These are phyloP conservation scores for Aplocera efformata DNA, from an alignment of 2,888 invertebrate genomes.

Conservation along the genomic window DNA sequence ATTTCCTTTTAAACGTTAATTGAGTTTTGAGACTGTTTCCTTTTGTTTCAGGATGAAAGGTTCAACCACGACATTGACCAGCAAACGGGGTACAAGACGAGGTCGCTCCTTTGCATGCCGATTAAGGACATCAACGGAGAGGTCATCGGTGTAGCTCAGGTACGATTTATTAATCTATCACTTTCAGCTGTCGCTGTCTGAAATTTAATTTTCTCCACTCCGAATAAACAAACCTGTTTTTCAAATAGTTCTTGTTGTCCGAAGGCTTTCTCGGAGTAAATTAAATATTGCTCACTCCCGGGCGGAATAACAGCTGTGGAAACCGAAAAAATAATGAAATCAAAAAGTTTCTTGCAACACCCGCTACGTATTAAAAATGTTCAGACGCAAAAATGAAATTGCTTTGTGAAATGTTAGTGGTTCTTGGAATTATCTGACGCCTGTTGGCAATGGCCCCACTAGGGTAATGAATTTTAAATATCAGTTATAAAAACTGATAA, in stretches of 20 bases:
- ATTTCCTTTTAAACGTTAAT: neutral
- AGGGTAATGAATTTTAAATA: constrained; percentile 29
- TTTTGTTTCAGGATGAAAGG: constrained; percentile 78
- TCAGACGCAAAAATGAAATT: constrained; percentile 40
- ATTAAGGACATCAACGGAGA: constrained; percentile 97
- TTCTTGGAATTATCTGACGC: constrained; percentile 37
- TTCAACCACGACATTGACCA: constrained; percentile 97
- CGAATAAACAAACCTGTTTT: constrained; percentile 9
- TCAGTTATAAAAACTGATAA: constrained; percentile 27
- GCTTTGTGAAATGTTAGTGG: constrained; percentile 34
- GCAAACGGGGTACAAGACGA: constrained; percentile 95
- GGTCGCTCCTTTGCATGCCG: constrained; percentile 96
- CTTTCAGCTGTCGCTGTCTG: neutral
- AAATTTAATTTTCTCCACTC: constrained; percentile 9
- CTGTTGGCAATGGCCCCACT: constrained; percentile 25
- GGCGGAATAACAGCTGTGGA: constrained; percentile 28
- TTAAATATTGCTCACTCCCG: constrained; percentile 32
- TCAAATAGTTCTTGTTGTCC: constrained; percentile 23
- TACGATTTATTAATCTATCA: constrained; percentile 46
- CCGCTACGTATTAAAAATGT: constrained; percentile 36
- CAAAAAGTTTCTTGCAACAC: constrained; percentile 38
- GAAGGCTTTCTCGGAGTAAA: constrained; percentile 23
- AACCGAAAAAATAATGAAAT: constrained; percentile 34
- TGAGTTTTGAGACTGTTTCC: constrained; percentile 11
- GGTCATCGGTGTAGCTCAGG: constrained; percentile 98